Conservation (phyloP, 2,113 vertebrate genomes). For the Lophura nycthemera region DNA sequence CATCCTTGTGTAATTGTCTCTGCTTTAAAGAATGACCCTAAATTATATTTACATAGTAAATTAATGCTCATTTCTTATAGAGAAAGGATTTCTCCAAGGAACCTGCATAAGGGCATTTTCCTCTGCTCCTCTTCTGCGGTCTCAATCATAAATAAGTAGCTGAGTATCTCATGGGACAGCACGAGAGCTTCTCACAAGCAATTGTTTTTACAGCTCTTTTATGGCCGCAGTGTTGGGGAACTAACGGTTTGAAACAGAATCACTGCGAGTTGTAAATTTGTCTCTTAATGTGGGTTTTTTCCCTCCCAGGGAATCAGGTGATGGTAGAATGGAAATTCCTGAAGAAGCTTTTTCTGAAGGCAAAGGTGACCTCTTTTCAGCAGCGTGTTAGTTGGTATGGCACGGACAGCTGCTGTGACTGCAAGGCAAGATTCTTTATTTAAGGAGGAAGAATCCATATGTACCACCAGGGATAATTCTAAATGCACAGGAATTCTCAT, state of each 20-base stretch:
- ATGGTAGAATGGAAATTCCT: neutral
- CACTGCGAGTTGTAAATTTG: neutral
- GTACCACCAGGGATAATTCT: neutral
- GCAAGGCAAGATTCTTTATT: constrained; percentile 26
- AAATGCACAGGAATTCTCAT: neutral
- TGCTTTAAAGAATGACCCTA: constrained; percentile 35
- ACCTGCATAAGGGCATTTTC: neutral
- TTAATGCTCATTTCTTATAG: neutral
- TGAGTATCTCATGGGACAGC: neutral
- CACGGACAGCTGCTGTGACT: neutral
- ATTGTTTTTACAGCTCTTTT: constrained; percentile 33
- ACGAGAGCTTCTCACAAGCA: neutral
- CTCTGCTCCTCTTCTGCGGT: neutral
- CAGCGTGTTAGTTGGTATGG: neutral
- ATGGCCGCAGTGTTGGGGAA: neutral
- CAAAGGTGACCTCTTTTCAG: constrained; percentile 35
- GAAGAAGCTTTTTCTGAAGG: constrained; percentile 4
- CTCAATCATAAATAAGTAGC: neutral
- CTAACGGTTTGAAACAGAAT: constrained; percentile 17
- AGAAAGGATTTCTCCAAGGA: neutral
- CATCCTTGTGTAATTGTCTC: neutral
- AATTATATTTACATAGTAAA: constrained; percentile 52
- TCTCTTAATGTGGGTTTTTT: neutral
- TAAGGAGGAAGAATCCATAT: constrained; percentile 3
- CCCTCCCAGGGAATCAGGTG: neutral